Percentiles rank a stretch among this genome's conserved stretches.
phyloP scores from a whole-genome alignment of 1,140 invertebrate species.

The Temnothorax nylanderi region DNA sequence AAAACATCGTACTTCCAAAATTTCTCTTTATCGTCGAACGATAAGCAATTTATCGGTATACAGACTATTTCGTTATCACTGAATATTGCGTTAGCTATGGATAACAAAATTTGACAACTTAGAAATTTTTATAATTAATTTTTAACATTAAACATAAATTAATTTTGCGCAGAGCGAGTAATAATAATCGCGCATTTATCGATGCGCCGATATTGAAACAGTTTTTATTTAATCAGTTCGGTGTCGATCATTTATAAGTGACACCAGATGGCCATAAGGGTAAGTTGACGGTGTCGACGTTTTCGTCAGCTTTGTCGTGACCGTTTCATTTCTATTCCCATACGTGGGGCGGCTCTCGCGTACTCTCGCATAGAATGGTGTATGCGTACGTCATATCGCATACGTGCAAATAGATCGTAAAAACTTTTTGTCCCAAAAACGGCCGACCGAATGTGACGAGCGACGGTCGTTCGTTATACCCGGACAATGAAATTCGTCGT shows the following conservation, averaged over 20 bases:
- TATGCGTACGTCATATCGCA: not conserved
- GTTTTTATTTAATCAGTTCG: not conserved
- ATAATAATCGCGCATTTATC: not conserved
- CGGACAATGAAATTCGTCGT: slow-evolving; percentile 50
- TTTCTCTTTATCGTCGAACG: not conserved
- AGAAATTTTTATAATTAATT: not conserved
- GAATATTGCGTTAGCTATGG: not conserved
- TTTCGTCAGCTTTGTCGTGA: not conserved
- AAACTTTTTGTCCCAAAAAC: slow-evolving; percentile 44
- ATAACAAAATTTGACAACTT: not conserved
- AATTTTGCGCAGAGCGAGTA: not conserved
- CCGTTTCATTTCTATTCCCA: slow-evolving; percentile 36
- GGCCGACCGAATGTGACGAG: slow-evolving; percentile 33
- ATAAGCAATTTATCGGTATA: not conserved
- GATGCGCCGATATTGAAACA: not conserved
- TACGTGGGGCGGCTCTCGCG: slow-evolving; percentile 6
- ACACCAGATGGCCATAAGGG: not conserved
- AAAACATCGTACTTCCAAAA: not conserved
- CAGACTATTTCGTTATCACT: not conserved
- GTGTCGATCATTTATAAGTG: not conserved
- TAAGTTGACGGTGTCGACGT: not conserved
- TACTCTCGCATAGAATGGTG: not conserved
- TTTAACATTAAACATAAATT: not conserved
- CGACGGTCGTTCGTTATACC: slow-evolving; percentile 47
- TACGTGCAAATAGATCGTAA: slow-evolving; percentile 56